Evolutionary conservation across 2,888 invertebrate species (phyloP), one percentile per base, ranked within the genome.

Genomic region (Anticlea derivata): DNA sequence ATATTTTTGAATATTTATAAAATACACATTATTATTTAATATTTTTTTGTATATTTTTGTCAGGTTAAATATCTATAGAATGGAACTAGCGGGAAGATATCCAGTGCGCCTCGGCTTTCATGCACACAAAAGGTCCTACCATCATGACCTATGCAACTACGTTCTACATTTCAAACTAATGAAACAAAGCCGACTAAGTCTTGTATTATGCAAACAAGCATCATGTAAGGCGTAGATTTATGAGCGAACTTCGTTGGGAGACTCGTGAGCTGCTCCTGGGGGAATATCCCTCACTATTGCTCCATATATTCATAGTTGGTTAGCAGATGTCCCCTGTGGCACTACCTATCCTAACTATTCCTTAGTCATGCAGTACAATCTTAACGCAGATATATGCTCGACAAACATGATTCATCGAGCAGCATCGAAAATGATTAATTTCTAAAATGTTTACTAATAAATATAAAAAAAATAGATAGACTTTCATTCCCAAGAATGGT

Each of bases 151-250:
- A 27, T 52, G 38, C 47, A 34, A 37, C 33, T 39, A 22, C 43
- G 37, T 22, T 34, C 29, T 29, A 43, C 41, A 52, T 47, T 52
- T 85, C 86, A 86, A 86, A 84, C 83, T 83, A 71, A 60, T 66
- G 68, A 73, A 84, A 87, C 87, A 86, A 86, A 85, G 85, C 77
- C 71, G 73, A 67, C 83, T 84, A 82, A 86, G 87, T 87, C 85
- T 84, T 88, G 86, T 89, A 88, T 89, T 89, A 89, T 89, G 88
- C 88, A 89, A 89, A 89, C 87, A 83, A 80, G 87, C 85, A 88
- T 89, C 86, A 86, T 85, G 86, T 86, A 86, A 87, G 86, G 87
- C 83, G 81, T 80, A 82, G 87, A 89, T 89, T 88, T 89, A 89
- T 87, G 88, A 83, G 82, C 72, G 78, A 88, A 89, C 85, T 89